Percentiles rank a stretch among this genome's conserved stretches.
Evolutionary conservation across 2,797 vertebrate species (phyloP).

Genomic region (Hyperoplus immaculatus): DNA sequence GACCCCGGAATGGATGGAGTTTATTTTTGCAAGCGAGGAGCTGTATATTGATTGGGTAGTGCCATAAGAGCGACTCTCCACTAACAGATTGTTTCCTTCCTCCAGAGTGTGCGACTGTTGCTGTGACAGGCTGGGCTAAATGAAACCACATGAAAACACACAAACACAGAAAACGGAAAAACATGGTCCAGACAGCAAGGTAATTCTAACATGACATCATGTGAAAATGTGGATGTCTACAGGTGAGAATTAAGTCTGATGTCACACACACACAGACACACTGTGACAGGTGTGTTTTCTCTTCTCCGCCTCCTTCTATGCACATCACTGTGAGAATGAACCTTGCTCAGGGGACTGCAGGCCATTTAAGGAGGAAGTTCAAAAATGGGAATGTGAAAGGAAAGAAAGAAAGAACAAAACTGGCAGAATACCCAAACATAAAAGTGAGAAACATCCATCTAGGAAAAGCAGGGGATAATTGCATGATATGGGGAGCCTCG

Average conservation of each 20-base stretch:
- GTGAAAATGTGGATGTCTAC: conserved; percentile 1
- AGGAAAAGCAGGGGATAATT: no score
- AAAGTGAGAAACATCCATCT: no score
- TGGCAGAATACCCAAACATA: no score
- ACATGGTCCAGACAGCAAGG: not conserved
- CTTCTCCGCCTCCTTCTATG: not conserved
- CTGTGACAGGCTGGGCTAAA: conserved; percentile 14
- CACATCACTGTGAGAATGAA: not conserved
- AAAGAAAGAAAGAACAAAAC: not conserved
- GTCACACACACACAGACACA: conserved; percentile 1
- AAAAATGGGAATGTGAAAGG: not conserved
- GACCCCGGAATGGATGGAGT: conserved; percentile 24
- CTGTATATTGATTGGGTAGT: conserved; percentile 28
- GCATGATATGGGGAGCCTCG: no score
- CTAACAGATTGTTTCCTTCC: conserved; percentile 64
- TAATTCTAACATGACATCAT: conserved; percentile 27
- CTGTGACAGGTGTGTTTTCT: not conserved
- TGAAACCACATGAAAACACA: conserved; percentile 12
- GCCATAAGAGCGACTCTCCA: conserved; percentile 25
- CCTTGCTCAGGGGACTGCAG: not conserved
- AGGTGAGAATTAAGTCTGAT: conserved; percentile 22
- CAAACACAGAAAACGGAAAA: conserved; percentile 4
- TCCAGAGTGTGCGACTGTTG: conserved; percentile 17
- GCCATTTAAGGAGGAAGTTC: not conserved
- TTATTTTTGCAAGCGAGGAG: conserved; percentile 46